Base-by-base conservation (phyloP, 2,888 invertebrate genomes). In the Seira musarum region DNA sequence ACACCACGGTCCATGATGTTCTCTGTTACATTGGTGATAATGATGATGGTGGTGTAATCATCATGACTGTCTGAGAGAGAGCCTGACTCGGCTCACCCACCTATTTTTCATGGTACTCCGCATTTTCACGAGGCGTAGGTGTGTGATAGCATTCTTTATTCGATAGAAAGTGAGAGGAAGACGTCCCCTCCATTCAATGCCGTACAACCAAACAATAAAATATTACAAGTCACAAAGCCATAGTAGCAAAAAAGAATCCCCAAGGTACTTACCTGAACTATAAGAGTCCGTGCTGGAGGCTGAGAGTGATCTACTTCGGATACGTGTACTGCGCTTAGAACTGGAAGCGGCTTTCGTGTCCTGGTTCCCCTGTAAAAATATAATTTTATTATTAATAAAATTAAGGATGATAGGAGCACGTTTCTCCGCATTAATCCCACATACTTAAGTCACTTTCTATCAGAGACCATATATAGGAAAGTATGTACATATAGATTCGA, bases 211-310 rank as follows among this genome's bases (percentile, higher is more conserved):
- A 13, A 13, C 15, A 53, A 13, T 17, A 53, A 53, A 3, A 13
- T 53, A 53, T 17, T 30, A 53, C 17, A 53, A 8, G 53, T 53
- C 53, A 64, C 61, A 22, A 61, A 61, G 61, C 17, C 61, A 22
- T 61, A 3, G 22, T 22, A 21, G 61, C 21, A 19, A 61, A 2
- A 17, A 21, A 22, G 3, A 21, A 68, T 24, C 22, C 53, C 25
- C 13, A 21, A 10, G 73, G 72, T 65, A 84, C 90, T 89, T 91
- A 94, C 94, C 93, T 86, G 97, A 97, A 89, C 96, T 97, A 90
- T 96, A 97, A 22, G 97, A 97, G 89, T 97, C 97, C 72, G 96
- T 96, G 49, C 97, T 97, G 6, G 97, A 97, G 2, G 96, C 97
- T 13, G 97, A 97, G 24, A 97, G 90, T 0, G 97, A 97, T 82